These are phyloP conservation scores for Chymomyza caudatula DNA, from an alignment of 2,888 invertebrate genomes.

Conservation along the genomic window DNA sequence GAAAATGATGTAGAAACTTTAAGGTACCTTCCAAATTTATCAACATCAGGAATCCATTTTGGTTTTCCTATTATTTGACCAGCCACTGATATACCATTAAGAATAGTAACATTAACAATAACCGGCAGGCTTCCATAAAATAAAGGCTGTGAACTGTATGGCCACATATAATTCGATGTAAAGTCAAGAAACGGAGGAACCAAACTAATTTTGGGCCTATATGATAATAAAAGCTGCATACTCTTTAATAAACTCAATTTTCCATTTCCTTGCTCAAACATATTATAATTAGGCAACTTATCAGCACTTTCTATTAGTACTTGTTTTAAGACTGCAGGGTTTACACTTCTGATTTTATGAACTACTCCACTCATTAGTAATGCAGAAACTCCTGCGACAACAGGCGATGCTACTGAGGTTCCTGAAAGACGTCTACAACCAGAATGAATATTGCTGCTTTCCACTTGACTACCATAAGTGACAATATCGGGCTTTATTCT, in stretches of 20 bases:
- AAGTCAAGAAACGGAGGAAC: constrained; percentile 93
- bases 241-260: constrained; percentile 94
- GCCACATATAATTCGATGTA: constrained; percentile 99
- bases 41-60: constrained; percentile 92
- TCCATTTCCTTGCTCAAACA: constrained; percentile 99
- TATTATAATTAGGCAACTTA: constrained; percentile 90
- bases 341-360: constrained; percentile 82
- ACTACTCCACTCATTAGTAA: constrained; percentile 90
- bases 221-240: constrained; percentile 80
- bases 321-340: constrained; percentile 97
- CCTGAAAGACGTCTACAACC: constrained; percentile 94
- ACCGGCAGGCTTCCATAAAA: constrained; percentile 92
- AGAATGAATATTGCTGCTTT: constrained; percentile 92
- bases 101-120: constrained; percentile 94
- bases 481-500: constrained; percentile 97
- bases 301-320: constrained; percentile 94
- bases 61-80: constrained; percentile 82
- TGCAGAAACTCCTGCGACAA: constrained; percentile 96
- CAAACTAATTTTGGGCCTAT: constrained; percentile 82
- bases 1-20: constrained; percentile 89
- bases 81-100: constrained; percentile 95
- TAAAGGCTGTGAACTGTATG: constrained; percentile 96
- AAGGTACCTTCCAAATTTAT: constrained; percentile 87
- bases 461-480: constrained; percentile 94
- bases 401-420: constrained; percentile 97